Conservation (phyloP, 2,888 invertebrate genomes). For the Holacanthella duospinosa region DNA sequence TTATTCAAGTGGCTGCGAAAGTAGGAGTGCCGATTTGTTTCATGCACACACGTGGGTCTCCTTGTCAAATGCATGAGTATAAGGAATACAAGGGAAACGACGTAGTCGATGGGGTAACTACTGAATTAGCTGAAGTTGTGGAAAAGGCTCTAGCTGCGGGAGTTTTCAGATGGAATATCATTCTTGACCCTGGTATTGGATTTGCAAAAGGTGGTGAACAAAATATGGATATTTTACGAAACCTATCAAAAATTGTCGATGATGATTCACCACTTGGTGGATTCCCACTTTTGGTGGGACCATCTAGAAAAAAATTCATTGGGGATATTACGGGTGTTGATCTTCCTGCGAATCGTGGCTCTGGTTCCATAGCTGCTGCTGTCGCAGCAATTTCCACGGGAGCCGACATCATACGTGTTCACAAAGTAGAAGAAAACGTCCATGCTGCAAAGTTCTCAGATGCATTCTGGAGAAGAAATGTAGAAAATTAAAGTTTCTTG, state of each 20-base stretch:
- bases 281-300: background rate
- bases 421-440: background rate
- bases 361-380: background rate
- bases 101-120: background rate
- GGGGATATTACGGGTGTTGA: background rate
- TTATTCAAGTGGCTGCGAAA: background rate
- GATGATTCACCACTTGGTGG: background rate
- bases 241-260: background rate
- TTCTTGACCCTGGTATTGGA: background rate
- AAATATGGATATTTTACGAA: background rate
- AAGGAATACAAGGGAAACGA: background rate
- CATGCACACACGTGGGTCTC: background rate
- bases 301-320: background rate
- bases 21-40: background rate
- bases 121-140: background rate
- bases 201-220: background rate
- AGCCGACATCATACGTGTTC: background rate
- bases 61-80: background rate
- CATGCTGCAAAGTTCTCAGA: background rate
- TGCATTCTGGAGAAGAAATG: slow-evolving; percentile 1
- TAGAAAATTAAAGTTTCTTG: too few relatives aligned
- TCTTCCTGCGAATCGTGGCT: background rate
- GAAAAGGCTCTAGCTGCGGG: background rate
- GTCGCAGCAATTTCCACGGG: background rate
- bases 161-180: background rate